Evolutionary conservation across 53 echinoderm and acorn worm species (phyloP).

Genomic region (Glandiceps talaboti): DNA sequence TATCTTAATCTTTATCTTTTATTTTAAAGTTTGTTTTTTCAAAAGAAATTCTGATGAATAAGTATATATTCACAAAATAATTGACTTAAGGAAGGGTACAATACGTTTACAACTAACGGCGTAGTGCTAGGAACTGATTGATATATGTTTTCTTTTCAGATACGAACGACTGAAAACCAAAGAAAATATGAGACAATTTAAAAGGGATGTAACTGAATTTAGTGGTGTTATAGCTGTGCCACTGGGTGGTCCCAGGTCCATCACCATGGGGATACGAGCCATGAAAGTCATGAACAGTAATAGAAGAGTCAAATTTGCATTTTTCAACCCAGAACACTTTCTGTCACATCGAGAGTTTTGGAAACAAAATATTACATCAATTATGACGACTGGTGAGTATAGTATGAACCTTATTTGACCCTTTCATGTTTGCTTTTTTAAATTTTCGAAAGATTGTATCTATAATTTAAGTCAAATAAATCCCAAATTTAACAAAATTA

Average conservation of each 20-base stretch:
- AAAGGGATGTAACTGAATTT: not conserved
- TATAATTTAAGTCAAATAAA: too few species aligned
- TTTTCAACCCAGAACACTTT: not conserved
- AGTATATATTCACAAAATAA: too few species aligned
- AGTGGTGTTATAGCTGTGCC: not conserved
- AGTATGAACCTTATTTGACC: too few species aligned
- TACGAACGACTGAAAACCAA: not conserved
- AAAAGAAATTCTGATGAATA: too few species aligned
- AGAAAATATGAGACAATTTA: not conserved
- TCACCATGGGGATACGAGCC: not conserved
- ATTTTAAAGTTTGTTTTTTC: too few species aligned
- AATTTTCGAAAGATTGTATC: too few species aligned
- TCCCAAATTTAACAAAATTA: too few species aligned
- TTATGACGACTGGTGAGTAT: not conserved
- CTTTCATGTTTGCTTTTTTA: too few species aligned
- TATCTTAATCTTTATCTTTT: too few species aligned
- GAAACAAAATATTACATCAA: not conserved
- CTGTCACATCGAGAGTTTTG: not conserved
- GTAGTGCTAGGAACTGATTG: too few species aligned
- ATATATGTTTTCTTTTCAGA: not conserved
- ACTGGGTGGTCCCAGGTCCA: not conserved
- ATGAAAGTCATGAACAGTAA: not conserved
- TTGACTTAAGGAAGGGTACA: too few species aligned
- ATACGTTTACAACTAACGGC: too few species aligned
- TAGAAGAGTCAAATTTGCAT: not conserved